phyloP scores from a whole-genome alignment of 2,888 invertebrate species.

The Erebia palarica region DNA sequence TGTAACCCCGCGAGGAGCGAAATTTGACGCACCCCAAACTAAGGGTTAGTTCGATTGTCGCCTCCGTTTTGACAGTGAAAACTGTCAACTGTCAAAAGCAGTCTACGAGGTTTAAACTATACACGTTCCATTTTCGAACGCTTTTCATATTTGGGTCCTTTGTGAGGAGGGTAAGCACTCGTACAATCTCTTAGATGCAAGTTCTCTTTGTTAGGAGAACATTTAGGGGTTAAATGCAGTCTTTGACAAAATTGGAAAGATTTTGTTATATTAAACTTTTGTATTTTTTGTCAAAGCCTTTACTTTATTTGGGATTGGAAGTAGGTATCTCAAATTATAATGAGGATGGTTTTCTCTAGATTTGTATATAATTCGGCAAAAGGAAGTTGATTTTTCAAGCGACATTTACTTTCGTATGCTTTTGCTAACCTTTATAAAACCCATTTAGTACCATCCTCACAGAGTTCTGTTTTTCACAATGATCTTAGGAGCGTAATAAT shows the following conservation, averaged over 20 bases:
- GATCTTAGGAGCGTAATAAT: too few species aligned
- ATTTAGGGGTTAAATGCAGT: slow-evolving; percentile 24
- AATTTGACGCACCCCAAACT: slow-evolving; percentile 75
- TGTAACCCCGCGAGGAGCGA: slow-evolving; percentile 59
- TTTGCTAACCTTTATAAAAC: too few species aligned
- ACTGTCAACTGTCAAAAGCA: slow-evolving; percentile 82
- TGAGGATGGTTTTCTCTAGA: background rate
- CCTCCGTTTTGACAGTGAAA: slow-evolving; percentile 70
- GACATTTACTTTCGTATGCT: too few species aligned
- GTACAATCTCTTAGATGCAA: slow-evolving; percentile 47
- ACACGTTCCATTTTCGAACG: slow-evolving; percentile 62
- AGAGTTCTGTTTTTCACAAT: too few species aligned
- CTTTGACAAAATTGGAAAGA: slow-evolving; percentile 18
- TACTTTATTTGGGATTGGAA: background rate
- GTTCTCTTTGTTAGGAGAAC: slow-evolving; percentile 17
- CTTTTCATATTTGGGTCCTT: slow-evolving; percentile 69
- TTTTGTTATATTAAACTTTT: slow-evolving; percentile 8
- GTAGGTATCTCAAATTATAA: background rate
- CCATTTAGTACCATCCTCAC: too few species aligned
- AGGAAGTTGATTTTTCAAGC: background rate
- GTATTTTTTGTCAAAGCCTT: background rate
- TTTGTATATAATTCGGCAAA: background rate
- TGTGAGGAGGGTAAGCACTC: slow-evolving; percentile 52
- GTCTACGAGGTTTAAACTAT: slow-evolving; percentile 80
- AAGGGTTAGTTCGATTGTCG: slow-evolving; percentile 64